Percentiles rank a stretch among this genome's conserved stretches.
phyloP scores from a whole-genome alignment of 2,888 invertebrate genomes.

The Cryptocephalus moraei region DNA sequence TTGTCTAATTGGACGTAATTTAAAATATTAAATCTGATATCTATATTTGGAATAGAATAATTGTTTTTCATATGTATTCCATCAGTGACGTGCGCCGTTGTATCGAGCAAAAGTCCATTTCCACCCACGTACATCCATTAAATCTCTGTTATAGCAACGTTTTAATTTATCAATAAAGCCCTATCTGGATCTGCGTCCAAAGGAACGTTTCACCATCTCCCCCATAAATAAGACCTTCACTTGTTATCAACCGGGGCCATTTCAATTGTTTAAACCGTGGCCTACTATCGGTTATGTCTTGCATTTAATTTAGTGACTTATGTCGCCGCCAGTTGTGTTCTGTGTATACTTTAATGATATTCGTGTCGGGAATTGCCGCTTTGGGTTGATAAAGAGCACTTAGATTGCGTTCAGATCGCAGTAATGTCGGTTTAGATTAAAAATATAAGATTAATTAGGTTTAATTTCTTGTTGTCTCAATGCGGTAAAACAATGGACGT shows the following conservation, averaged over 20 bases:
- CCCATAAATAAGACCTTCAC: conserved; percentile 18
- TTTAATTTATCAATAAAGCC: conserved; percentile 20
- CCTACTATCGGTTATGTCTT: conserved; percentile 13
- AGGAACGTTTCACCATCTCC: conserved; percentile 14
- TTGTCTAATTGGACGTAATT: no score
- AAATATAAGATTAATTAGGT: neutral
- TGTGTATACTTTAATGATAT: neutral
- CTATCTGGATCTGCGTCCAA: conserved; percentile 15
- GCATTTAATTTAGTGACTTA: conserved; percentile 10
- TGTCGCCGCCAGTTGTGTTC: neutral
- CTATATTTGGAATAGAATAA: no score
- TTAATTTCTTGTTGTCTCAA: no score
- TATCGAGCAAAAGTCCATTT: no score
- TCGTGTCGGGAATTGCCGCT: neutral
- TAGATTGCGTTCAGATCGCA: neutral
- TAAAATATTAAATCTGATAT: no score
- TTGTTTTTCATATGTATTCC: no score
- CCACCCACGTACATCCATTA: conserved; percentile 19
- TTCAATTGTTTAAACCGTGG: conserved; percentile 17
- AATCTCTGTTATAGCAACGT: conserved; percentile 20
- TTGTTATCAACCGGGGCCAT: conserved; percentile 14
- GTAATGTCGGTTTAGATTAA: neutral
- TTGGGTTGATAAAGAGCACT: neutral
- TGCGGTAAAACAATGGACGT: no score
- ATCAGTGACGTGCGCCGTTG: no score